Evolutionary conservation across 2,888 invertebrate species (phyloP).

Genomic region (Augiades crinisus): DNA sequence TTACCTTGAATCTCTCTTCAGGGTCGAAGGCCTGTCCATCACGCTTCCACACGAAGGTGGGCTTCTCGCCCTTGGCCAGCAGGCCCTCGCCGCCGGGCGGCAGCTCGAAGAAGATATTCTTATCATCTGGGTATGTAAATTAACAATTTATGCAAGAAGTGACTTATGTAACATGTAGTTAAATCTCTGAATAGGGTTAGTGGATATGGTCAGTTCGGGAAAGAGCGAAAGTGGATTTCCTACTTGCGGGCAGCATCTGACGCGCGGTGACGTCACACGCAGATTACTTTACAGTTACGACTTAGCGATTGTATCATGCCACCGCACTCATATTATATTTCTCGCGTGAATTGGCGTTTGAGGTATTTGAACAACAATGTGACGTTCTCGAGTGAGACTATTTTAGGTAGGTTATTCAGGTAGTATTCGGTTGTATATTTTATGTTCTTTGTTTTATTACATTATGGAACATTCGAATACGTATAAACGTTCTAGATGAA

Average conservation of each 20-base stretch:
- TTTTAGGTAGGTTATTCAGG: no score
- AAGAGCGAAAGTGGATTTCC: slow-evolving; percentile 65
- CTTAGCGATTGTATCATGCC: neutral
- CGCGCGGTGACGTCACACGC: slow-evolving; percentile 33
- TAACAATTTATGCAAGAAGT: slow-evolving; percentile 29
- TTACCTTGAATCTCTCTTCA: slow-evolving; percentile 92
- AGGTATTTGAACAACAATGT: no score
- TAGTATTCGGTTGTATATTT: no score
- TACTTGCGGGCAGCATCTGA: slow-evolving; percentile 45
- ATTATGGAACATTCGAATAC: no score
- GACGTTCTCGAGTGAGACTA: no score
- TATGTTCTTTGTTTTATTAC: no score
- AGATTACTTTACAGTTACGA: slow-evolving; percentile 10
- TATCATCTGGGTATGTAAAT: slow-evolving; percentile 84
- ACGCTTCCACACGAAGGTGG: slow-evolving; percentile 91
- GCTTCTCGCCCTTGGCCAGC: slow-evolving; percentile 87
- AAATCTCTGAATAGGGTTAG: slow-evolving; percentile 42
- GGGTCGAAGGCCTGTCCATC: slow-evolving; percentile 94
- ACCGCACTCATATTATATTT: neutral
- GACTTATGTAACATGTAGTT: slow-evolving; percentile 32
- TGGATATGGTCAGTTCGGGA: slow-evolving; percentile 43
- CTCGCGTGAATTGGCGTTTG: no score
- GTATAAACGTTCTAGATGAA: no score
- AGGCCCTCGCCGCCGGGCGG: slow-evolving; percentile 84
- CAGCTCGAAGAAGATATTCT: slow-evolving; percentile 89